Conservation (phyloP, 2,888 invertebrate species). For the Drosophila nr. medialis region DNA sequence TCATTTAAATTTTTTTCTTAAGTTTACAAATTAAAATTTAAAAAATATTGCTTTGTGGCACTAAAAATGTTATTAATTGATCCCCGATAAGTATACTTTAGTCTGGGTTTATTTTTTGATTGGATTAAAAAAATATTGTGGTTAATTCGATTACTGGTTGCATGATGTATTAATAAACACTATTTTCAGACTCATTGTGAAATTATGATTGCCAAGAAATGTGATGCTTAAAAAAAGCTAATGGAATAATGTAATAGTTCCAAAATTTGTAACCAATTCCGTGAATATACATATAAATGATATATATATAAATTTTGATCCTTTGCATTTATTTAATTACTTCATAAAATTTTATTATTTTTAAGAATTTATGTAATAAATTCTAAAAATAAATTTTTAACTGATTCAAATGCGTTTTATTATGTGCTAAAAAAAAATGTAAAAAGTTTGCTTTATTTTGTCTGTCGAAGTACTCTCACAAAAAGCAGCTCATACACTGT, state of each 20-base stretch:
- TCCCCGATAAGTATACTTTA: background rate
- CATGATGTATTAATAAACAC: too few relatives aligned
- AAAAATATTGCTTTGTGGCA: background rate
- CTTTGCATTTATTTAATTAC: background rate
- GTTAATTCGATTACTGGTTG: background rate
- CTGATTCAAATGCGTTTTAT: background rate
- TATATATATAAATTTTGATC: too few relatives aligned
- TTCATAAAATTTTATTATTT: background rate
- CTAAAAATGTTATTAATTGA: background rate
- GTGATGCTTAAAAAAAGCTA: background rate
- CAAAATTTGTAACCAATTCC: background rate
- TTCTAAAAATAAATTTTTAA: background rate
- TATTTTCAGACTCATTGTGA: background rate
- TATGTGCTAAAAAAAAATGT: background rate
- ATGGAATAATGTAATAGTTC: background rate
- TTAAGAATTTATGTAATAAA: background rate
- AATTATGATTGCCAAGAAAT: background rate
- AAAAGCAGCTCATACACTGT: constrained; percentile 34
- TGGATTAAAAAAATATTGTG: too few relatives aligned
- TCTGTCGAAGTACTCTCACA: background rate
- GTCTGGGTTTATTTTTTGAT: background rate
- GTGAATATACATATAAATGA: too few relatives aligned
- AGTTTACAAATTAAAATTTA: background rate
- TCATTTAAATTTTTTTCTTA: background rate
- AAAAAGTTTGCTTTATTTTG: background rate